Evolutionary conservation across 2,888 invertebrate species (phyloP).

Genomic region (Myathropa florea): DNA sequence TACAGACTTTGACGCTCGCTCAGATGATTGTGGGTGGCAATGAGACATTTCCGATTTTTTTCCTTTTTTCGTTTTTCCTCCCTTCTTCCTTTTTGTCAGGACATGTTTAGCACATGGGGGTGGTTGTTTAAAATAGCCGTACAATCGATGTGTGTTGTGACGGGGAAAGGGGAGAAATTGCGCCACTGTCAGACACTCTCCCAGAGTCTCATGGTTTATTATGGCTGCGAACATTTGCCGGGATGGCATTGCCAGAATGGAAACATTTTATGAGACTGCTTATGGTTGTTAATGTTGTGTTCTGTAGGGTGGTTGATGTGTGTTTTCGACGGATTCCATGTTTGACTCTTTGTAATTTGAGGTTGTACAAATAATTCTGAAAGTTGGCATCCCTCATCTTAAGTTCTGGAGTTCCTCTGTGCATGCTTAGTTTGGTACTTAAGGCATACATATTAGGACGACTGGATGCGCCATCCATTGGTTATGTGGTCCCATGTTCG

Average conservation of each 20-base stretch:
- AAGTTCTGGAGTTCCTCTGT: too few species aligned
- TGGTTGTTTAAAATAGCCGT: background rate
- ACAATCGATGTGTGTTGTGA: background rate
- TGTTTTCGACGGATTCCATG: too few species aligned
- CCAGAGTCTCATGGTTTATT: background rate
- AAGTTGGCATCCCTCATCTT: too few species aligned
- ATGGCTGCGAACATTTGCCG: background rate
- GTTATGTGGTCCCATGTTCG: too few species aligned
- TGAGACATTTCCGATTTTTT: conserved; percentile 58
- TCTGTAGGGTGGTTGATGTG: too few species aligned
- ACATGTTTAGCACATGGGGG: conserved; percentile 7
- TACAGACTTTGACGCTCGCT: conserved; percentile 1
- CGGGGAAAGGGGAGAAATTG: conserved; percentile 7
- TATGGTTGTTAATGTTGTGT: too few species aligned
- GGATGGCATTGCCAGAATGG: background rate
- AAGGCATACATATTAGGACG: too few species aligned
- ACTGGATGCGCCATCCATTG: too few species aligned
- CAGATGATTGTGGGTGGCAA: conserved; percentile 44
- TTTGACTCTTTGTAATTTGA: too few species aligned
- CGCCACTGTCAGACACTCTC: conserved; percentile 21
- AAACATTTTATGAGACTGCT: background rate
- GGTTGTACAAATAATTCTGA: too few species aligned
- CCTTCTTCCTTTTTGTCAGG: conserved; percentile 35
- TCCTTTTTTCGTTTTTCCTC: background rate
- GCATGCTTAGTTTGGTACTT: too few species aligned